Evolutionary conservation across 1,140 invertebrate species (phyloP).

Genomic region (Musca domestica): DNA sequence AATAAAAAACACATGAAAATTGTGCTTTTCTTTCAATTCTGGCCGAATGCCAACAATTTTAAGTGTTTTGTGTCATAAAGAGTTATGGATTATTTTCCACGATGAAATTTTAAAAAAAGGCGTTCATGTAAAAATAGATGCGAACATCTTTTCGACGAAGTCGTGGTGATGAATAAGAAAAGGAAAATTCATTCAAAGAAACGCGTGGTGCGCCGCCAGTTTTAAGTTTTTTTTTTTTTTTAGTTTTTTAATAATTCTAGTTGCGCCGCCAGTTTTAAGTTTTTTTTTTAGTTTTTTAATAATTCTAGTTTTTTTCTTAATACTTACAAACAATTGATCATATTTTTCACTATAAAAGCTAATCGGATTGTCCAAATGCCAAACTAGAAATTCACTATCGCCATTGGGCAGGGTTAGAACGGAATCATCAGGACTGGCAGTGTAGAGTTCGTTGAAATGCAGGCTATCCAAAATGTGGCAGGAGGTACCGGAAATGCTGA

Average conservation of each 20-base stretch:
- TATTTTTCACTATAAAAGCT: conserved; percentile 71
- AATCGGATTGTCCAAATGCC: conserved; percentile 62
- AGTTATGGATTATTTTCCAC: too few species aligned
- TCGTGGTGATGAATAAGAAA: neutral
- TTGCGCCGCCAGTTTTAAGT: neutral
- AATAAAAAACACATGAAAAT: too few species aligned
- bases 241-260: too few species aligned
- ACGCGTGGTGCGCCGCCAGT: neutral
- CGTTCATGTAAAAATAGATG: neutral
- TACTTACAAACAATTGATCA: conserved; percentile 73
- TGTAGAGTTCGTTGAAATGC: conserved; percentile 41
- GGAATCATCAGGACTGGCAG: conserved; percentile 27
- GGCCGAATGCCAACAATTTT: too few species aligned
- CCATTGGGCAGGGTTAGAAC: conserved; percentile 46
- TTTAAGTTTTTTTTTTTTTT: too few species aligned
- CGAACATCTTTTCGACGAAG: neutral
- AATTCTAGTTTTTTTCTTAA: neutral
- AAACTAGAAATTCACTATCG: conserved; percentile 49
- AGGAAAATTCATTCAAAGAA: neutral
- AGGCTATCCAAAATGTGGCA: conserved; percentile 42
- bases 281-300: neutral
- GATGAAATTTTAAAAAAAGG: too few species aligned
- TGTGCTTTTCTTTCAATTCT: too few species aligned
- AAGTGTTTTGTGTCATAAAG: too few species aligned
- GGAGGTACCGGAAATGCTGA: conserved; percentile 22